Conservation (phyloP, 2,113 vertebrate genomes). For the cat (Felis catus) region DNA sequence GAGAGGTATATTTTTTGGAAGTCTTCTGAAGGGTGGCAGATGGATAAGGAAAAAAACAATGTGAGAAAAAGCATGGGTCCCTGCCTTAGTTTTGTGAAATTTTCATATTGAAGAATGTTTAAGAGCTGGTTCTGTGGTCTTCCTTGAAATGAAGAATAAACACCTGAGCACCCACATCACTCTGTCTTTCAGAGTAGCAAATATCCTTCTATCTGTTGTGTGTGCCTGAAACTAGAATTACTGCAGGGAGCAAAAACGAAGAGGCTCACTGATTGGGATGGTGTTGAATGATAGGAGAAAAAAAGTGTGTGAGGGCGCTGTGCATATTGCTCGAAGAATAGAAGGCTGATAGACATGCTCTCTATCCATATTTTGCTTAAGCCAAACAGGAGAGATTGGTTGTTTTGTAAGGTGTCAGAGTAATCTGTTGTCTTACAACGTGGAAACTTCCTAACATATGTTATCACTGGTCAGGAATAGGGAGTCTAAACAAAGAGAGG, state of each 20-base stretch:
- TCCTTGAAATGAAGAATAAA: background rate
- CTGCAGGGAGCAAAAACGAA: background rate
- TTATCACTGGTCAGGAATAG: background rate
- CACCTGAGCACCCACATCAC: background rate
- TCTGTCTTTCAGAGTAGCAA: background rate
- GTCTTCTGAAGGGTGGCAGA: constrained; percentile 58
- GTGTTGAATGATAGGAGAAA: background rate
- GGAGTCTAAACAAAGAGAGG: background rate
- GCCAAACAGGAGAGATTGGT: background rate
- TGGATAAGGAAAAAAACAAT: constrained; percentile 4
- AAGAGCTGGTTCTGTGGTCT: constrained; percentile 3
- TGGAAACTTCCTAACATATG: background rate
- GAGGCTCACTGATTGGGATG: background rate
- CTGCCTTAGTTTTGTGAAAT: background rate
- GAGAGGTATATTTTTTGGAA: background rate
- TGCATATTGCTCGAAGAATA: background rate
- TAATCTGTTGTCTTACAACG: background rate
- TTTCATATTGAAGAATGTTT: background rate
- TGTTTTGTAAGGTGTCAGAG: background rate
- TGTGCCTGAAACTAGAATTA: background rate
- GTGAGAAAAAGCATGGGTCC: background rate
- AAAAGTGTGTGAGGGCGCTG: background rate
- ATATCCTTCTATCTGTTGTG: background rate
- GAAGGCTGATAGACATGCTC: background rate
- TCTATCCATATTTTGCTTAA: background rate